phyloP scores from a whole-genome alignment of 2,888 invertebrate species.

The Drosophila macrothrix region DNA sequence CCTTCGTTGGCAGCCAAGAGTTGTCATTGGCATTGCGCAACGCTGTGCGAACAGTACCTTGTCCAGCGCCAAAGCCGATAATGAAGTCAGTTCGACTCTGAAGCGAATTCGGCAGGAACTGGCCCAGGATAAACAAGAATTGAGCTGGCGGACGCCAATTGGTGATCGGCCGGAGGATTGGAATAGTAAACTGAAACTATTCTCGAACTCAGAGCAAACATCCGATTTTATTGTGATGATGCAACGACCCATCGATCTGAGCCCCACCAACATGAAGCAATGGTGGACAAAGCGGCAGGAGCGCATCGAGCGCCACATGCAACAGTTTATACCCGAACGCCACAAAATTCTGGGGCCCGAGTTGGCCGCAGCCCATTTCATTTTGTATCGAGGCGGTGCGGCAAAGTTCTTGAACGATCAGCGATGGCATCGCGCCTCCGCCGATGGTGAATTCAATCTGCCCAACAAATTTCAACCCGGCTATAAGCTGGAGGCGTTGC shows the following conservation, averaged over 20 bases:
- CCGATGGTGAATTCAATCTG: slow-evolving; percentile 86
- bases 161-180: slow-evolving; percentile 87
- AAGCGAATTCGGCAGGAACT: slow-evolving; percentile 77
- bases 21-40: not conserved
- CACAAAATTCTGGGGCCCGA: slow-evolving; percentile 90
- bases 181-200: slow-evolving; percentile 87
- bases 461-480: slow-evolving; percentile 88
- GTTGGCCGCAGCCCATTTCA: slow-evolving; percentile 94
- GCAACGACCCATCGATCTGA: slow-evolving; percentile 86
- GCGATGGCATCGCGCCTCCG: slow-evolving; percentile 87
- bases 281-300: slow-evolving; percentile 87
- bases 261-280: slow-evolving; percentile 85
- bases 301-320: slow-evolving; percentile 86
- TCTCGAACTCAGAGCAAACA: slow-evolving; percentile 86
- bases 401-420: slow-evolving; percentile 78
- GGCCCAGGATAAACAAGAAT: slow-evolving; percentile 84
- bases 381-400: slow-evolving; percentile 90
- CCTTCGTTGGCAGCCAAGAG: slow-evolving; percentile 2
- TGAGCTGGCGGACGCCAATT: slow-evolving; percentile 88
- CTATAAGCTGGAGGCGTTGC: slow-evolving; percentile 91
- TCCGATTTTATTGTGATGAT: slow-evolving; percentile 85
- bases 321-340: slow-evolving; percentile 87
- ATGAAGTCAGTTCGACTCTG: slow-evolving; percentile 56
- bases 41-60: slow-evolving; percentile 34
- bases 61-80: slow-evolving; percentile 37